These are phyloP conservation scores for Calcarius lapponicus DNA, from an alignment of 2,797 vertebrate genomes.

Conservation along the genomic window DNA sequence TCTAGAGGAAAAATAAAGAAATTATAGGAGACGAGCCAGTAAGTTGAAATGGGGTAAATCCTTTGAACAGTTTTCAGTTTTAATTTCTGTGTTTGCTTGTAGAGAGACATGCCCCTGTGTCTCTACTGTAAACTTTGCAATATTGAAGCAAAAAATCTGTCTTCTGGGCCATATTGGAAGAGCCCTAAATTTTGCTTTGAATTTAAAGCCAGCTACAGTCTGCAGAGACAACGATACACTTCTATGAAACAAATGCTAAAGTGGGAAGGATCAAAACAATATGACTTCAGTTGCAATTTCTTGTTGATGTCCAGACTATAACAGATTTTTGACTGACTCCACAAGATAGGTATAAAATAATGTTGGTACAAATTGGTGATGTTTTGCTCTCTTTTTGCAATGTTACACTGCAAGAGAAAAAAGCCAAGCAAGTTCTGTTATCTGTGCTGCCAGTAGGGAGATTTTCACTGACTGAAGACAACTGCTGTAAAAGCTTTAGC, in stretches of 20 bases:
- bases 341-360: neutral
- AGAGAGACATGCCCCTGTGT: neutral
- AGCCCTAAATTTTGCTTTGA: neutral
- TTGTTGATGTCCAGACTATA: neutral
- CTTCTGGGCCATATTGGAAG: neutral
- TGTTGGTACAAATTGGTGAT: neutral
- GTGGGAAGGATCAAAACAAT: neutral
- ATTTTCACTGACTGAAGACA: neutral
- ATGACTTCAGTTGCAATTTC: neutral
- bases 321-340: neutral
- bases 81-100: neutral
- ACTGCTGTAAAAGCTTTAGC: neutral
- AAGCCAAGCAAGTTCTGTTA: neutral
- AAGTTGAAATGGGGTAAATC: neutral
- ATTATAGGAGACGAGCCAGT: neutral
- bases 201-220: neutral
- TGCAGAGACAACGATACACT: rapidly evolving
- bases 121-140: neutral
- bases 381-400: neutral
- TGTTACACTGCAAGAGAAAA: neutral
- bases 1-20: neutral
- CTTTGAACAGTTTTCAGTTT: neutral
- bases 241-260: neutral
- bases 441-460: neutral
- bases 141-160: neutral